Percentiles rank a stretch among this genome's conserved stretches.
phyloP scores from a whole-genome alignment of 2,797 vertebrate genomes.

The Valencia hispanica region DNA sequence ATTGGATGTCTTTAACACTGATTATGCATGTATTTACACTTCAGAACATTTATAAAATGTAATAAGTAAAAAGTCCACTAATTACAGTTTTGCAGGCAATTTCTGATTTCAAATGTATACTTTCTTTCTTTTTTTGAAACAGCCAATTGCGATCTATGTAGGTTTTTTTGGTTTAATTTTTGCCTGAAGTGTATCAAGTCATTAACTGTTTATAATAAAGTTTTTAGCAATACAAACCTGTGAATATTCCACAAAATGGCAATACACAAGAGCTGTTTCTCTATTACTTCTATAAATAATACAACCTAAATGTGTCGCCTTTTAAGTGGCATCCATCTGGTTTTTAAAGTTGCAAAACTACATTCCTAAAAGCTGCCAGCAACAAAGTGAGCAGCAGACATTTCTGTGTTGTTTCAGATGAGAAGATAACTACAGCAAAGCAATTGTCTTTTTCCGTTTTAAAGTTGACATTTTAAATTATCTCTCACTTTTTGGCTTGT shows the following conservation, averaged over 20 bases:
- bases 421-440: constrained; percentile 21
- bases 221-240: background rate
- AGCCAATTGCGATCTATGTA: background rate
- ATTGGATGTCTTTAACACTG: background rate
- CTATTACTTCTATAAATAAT: background rate
- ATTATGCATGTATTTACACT: background rate
- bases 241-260: background rate
- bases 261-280: background rate
- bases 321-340: background rate
- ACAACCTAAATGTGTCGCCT: background rate
- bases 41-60: background rate
- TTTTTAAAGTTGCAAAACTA: background rate
- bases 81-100: background rate
- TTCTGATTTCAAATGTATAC: background rate
- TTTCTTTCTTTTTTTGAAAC: background rate
- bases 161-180: background rate
- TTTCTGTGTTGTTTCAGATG: background rate
- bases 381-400: background rate
- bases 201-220: background rate
- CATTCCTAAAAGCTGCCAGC: background rate
- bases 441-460: constrained; percentile 13
- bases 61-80: background rate
- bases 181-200: background rate
- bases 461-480: constrained; percentile 22
- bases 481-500: constrained; percentile 18